Base-by-base conservation (phyloP, 2,113 vertebrate genomes). In the Danionella cerebrum region DNA sequence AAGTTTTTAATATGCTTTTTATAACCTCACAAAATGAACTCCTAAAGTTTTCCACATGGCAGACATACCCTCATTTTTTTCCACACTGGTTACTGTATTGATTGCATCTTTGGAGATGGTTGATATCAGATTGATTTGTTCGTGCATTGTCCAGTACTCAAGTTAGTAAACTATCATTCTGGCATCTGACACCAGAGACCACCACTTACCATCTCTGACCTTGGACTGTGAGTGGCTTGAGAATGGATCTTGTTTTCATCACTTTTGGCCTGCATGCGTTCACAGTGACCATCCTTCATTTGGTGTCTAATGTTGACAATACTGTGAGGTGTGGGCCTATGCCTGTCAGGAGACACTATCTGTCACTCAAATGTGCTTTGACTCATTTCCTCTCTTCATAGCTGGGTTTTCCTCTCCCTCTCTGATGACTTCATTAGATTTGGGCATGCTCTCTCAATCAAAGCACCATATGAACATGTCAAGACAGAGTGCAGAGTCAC, bases 251-350 rank as follows among this genome's bases (percentile, higher is more conserved):
- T 31, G 57, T 62, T 67, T 71, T 48, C 24, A 67, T 71, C 57
- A 70, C 50, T 63, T 69, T 74, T n/a, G 11, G 33, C 16, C 45
- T 45, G 67, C 1, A 63, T 52, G 44, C 38, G 47, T 54, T 38
- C 47, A 71, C 16, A 59, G 22, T 1, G 35, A 18, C 24, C 70
- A 76, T 73, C 50, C 41, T 73, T 73, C 62, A 67, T 67, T 71
- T 71, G 73, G 42, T 75, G 74, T 73, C 70, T 72, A 76, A 67
- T 54, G 66, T 42, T 67, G 74, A 76, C 67, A 70, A 58, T 60
- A 70, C 70, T 59, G 62, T 76, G 63, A 76, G 67, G 55, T 73
- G 62, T 76, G 42, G 68, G 68, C 73, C 68, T 62, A 50, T 71
- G 55, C 70, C 71, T 76, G 74, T 50, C 62, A 62, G 47, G 47